Conservation (phyloP, 92 coral and sea anemone genomes). For the Epizoanthus fatuus region DNA sequence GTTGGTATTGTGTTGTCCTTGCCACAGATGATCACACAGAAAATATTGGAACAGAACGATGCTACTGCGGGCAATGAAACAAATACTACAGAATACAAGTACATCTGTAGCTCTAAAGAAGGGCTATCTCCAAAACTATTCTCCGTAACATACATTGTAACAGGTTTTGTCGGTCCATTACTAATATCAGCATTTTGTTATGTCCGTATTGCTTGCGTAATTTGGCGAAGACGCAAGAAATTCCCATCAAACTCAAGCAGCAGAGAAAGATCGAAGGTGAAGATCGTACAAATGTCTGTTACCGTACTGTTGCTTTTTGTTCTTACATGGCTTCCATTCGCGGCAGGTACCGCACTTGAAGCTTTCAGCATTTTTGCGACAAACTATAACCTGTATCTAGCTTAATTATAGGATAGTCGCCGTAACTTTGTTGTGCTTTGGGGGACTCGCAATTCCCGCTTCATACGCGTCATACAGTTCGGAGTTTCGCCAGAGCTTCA, state of each 20-base stretch:
- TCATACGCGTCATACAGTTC: constrained; percentile 2
- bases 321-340: constrained; percentile 13
- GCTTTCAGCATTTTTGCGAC: neutral
- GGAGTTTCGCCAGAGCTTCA: constrained; percentile 31
- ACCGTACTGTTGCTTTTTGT: constrained; percentile 15
- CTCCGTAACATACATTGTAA: constrained; percentile 18
- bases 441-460: neutral
- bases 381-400: neutral
- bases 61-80: neutral
- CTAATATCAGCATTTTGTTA: constrained; percentile 15
- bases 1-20: neutral
- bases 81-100: neutral
- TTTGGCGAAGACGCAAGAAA: constrained; percentile 26
- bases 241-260: neutral
- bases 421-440: neutral
- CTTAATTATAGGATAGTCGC: neutral
- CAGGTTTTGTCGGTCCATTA: constrained; percentile 22
- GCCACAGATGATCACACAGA: neutral
- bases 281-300: constrained; percentile 29
- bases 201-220: constrained; percentile 3
- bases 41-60: neutral
- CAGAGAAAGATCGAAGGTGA: constrained; percentile 14
- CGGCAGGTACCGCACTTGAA: neutral
- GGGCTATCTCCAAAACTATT: neutral
- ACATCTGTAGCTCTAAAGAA: neutral